Evolutionary conservation across 1,140 invertebrate species (phyloP).

Genomic region (Uloborus diversus): DNA sequence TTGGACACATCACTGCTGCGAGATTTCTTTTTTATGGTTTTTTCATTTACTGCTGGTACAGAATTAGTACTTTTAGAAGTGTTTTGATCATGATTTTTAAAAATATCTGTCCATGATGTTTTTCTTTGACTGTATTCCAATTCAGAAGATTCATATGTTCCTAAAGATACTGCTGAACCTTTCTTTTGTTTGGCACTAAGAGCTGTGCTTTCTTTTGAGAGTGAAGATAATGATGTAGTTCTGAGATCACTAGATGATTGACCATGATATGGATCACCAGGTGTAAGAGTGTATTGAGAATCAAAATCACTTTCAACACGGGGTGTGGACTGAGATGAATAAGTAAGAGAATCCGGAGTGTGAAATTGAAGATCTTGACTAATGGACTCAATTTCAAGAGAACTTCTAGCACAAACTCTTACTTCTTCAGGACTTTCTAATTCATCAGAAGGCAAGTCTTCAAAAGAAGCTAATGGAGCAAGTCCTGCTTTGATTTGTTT

Average conservation of each 20-base stretch:
- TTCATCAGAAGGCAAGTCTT: constrained; percentile 82
- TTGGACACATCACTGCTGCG: constrained; percentile 6
- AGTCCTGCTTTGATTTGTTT: constrained; percentile 76
- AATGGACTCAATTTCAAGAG: constrained; percentile 32
- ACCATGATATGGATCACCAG: constrained; percentile 30
- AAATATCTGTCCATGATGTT: constrained; percentile 57
- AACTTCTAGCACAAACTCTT: constrained; percentile 20
- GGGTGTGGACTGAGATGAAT: constrained; percentile 50
- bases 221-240: constrained; percentile 39
- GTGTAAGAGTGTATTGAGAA: constrained; percentile 55
- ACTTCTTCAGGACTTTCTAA: constrained; percentile 72
- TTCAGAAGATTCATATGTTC: constrained; percentile 5
- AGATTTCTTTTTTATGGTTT: constrained; percentile 22
- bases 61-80: constrained; percentile 18
- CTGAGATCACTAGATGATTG: constrained; percentile 12
- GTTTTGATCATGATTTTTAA: constrained; percentile 39
- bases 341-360: constrained; percentile 53
- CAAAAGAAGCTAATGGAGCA: constrained; percentile 91
- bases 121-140: constrained; percentile 29
- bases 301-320: constrained; percentile 53
- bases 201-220: constrained; percentile 25
- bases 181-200: constrained; percentile 41
- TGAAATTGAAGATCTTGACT: constrained; percentile 38
- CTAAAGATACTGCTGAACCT: constrained; percentile 45
- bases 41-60: background rate